A percentile compares a stretch with the other conserved stretches of the same genome.
phyloP scores from a whole-genome alignment of 2,888 invertebrate genomes.

The Cataglyphis albicans region DNA sequence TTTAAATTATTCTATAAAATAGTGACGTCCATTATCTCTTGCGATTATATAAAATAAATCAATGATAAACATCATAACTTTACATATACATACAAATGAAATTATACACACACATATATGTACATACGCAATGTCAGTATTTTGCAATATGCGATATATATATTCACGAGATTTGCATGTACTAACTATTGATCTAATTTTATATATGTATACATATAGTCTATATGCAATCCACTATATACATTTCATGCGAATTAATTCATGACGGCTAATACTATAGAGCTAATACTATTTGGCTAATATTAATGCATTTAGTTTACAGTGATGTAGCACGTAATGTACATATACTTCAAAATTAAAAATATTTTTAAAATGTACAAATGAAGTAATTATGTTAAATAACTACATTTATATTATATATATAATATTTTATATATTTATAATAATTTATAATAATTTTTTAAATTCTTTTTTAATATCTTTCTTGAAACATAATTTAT shows the following conservation, averaged over 20 bases:
- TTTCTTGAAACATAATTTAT: background rate
- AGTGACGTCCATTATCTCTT: background rate
- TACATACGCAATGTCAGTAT: background rate
- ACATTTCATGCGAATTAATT: background rate
- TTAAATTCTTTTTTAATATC: background rate
- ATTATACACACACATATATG: background rate
- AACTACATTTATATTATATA: conserved; percentile 1
- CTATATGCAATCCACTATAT: background rate
- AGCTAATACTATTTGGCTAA: background rate
- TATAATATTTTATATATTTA: no score
- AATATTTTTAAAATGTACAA: background rate
- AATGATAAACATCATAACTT: background rate
- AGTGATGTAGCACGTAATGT: background rate
- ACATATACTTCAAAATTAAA: background rate
- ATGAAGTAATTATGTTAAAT: background rate
- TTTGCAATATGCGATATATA: background rate
- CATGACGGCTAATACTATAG: background rate
- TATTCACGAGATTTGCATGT: background rate
- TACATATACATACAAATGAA: background rate
- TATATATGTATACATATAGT: background rate
- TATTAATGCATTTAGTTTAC: background rate
- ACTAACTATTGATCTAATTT: conserved; percentile 2
- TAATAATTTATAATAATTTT: background rate
- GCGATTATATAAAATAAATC: background rate
- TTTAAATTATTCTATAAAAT: background rate